Evolutionary conservation across 2,888 invertebrate genomes (phyloP).

Genomic region (Apotomis betuletana): DNA sequence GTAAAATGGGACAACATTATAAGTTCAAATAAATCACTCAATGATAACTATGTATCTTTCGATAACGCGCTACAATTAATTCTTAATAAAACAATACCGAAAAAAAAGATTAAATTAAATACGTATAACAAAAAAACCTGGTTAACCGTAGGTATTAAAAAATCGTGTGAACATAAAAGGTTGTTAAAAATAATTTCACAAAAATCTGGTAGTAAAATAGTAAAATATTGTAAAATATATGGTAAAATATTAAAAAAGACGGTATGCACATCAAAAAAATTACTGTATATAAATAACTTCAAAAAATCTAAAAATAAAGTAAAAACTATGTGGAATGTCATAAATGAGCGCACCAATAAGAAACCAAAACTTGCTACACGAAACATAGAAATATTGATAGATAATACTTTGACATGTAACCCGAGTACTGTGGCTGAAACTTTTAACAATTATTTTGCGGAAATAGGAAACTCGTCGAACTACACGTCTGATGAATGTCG

Average conservation of each 20-base stretch:
- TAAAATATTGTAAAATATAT: constrained; percentile 22
- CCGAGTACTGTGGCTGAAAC: background rate
- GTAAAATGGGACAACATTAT: constrained; percentile 3
- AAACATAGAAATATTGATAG: constrained; percentile 19
- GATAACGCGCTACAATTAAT: background rate
- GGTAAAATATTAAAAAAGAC: constrained; percentile 24
- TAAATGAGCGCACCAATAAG: constrained; percentile 36
- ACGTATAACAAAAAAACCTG: constrained; percentile 1
- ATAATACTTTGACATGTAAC: background rate
- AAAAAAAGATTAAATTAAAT: constrained; percentile 19
- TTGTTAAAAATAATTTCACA: constrained; percentile 14
- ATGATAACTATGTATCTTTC: background rate
- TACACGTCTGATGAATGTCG: background rate
- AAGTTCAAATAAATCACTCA: background rate
- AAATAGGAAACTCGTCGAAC: background rate
- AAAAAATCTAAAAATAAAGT: constrained; percentile 1
- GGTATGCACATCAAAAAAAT: constrained; percentile 6
- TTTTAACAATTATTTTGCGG: constrained; percentile 2
- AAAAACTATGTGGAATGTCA: constrained; percentile 17
- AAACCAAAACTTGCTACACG: background rate
- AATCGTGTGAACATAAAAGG: background rate
- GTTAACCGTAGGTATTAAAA: constrained; percentile 14
- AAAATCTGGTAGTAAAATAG: constrained; percentile 5
- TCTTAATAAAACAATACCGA: background rate
- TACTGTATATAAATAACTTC: constrained; percentile 4